Conservation (phyloP, 2,888 invertebrate species). For the Prenolepis imparis region DNA sequence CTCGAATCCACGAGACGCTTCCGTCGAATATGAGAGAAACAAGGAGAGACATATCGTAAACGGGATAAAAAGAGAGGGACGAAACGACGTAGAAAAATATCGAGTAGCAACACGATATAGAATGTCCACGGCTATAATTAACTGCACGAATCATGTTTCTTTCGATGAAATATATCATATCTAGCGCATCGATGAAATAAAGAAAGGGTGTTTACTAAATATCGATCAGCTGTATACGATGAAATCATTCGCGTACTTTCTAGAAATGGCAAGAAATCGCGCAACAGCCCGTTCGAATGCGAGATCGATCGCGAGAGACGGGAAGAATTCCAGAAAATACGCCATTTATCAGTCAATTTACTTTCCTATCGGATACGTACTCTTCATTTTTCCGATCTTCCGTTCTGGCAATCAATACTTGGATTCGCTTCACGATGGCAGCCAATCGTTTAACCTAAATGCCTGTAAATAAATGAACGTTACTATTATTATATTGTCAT, state of each 20-base stretch:
- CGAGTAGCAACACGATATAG: slow-evolving; percentile 25
- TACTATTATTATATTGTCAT: background rate
- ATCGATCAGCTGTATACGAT: background rate
- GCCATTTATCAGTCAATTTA: background rate
- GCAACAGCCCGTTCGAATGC: background rate
- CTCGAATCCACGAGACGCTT: background rate
- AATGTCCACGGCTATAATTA: slow-evolving; percentile 64
- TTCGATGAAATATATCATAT: slow-evolving; percentile 30
- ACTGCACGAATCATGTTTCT: slow-evolving; percentile 46
- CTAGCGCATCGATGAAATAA: background rate
- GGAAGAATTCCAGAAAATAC: background rate
- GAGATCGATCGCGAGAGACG: background rate
- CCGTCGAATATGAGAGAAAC: slow-evolving; percentile 27
- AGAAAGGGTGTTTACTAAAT: background rate
- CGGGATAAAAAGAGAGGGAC: slow-evolving; percentile 1
- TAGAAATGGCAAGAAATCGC: background rate
- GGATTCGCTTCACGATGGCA: background rate
- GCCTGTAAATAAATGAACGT: background rate
- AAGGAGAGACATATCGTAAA: slow-evolving; percentile 3
- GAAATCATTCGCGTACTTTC: background rate
- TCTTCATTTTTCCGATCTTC: background rate
- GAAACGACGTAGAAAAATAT: slow-evolving; percentile 40
- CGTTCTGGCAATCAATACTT: background rate
- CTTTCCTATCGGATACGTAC: background rate
- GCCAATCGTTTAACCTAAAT: background rate